Conservation (phyloP, 2,113 vertebrate genomes). For the Galbula dea region DNA sequence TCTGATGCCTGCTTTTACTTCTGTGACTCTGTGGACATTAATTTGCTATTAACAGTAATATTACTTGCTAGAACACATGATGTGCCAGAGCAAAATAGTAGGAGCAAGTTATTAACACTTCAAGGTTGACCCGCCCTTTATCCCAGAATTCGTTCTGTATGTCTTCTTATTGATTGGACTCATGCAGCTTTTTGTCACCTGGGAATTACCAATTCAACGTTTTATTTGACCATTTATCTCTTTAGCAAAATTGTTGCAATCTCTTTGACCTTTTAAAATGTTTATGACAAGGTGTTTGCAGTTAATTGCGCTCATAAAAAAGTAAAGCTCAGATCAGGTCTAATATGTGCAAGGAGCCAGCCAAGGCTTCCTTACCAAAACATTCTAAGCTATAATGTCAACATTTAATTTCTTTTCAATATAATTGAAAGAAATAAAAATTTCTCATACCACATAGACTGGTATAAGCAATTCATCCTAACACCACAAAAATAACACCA, state of each 20-base stretch:
- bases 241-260: constrained; percentile 73
- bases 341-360: neutral
- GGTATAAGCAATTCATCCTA: neutral
- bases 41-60: neutral
- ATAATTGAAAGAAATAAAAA: neutral
- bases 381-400: neutral
- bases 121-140: constrained; percentile 66
- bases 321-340: neutral
- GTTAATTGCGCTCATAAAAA: constrained; percentile 53
- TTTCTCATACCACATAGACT: neutral
- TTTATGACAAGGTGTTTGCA: constrained; percentile 69
- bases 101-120: constrained; percentile 67
- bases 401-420: neutral
- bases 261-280: constrained; percentile 82
- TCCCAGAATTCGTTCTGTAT: constrained; percentile 63
- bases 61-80: constrained; percentile 12
- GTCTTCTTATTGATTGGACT: constrained; percentile 68
- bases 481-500: neutral
- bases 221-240: constrained; percentile 78
- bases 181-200: constrained; percentile 57
- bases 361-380: neutral
- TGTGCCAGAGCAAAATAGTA: constrained; percentile 26
- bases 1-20: neutral
- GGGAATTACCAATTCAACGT: constrained; percentile 72
- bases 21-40: neutral